Evolutionary conservation across 2,113 vertebrate species (phyloP).

Genomic region (Pseudopodoces humilis): DNA sequence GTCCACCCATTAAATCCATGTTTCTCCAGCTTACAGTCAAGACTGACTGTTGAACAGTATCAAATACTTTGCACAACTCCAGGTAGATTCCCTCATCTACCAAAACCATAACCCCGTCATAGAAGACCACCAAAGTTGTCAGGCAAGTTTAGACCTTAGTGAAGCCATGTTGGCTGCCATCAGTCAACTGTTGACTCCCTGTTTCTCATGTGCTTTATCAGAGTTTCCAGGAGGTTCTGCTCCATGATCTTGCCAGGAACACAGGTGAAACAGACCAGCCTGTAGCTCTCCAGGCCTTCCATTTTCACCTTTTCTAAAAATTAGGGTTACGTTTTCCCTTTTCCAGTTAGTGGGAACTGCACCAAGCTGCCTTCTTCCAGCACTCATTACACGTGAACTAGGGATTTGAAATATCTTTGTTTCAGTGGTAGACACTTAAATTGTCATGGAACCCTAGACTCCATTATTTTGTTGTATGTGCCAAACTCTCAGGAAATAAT

Average conservation of each 20-base stretch:
- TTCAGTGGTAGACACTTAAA: neutral
- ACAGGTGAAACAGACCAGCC: neutral
- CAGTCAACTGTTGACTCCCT: neutral
- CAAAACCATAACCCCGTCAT: neutral
- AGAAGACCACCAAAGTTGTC: neutral
- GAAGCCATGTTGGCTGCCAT: neutral
- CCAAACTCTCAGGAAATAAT: neutral
- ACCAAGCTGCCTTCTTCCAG: neutral
- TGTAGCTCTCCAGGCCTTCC: neutral
- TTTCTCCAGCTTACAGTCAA: neutral
- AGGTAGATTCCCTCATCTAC: neutral
- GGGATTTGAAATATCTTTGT: neutral
- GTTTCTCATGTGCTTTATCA: neutral
- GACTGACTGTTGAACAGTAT: neutral
- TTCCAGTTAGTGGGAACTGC: neutral
- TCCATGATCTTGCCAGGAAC: no score
- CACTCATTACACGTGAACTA: neutral
- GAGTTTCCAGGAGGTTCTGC: neutral
- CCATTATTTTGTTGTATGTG: neutral
- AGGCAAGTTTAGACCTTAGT: neutral
- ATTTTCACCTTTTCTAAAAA: neutral
- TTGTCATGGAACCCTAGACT: neutral
- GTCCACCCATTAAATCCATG: neutral
- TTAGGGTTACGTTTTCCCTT: neutral
- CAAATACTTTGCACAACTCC: neutral